Evolutionary conservation across 2,888 invertebrate genomes (phyloP).

Genomic region (Spodoptera picta): DNA sequence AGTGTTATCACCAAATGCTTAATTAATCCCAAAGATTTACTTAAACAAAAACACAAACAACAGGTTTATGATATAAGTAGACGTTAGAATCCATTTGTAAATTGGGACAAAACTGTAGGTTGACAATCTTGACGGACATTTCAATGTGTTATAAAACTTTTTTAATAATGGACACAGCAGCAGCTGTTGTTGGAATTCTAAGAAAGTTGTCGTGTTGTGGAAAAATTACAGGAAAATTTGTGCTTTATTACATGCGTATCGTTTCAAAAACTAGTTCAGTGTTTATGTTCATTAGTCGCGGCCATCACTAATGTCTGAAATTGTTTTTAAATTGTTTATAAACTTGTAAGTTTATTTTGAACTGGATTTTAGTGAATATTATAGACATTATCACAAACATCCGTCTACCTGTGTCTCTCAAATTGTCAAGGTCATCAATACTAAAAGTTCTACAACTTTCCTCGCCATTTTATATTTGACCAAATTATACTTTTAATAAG

Average conservation of each 20-base stretch:
- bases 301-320: background rate
- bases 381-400: background rate
- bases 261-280: slow-evolving; percentile 11
- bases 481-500: background rate
- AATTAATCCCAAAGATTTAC: too few relatives aligned
- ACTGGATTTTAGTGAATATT: too few relatives aligned
- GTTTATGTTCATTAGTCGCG: slow-evolving; percentile 1
- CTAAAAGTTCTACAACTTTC: background rate
- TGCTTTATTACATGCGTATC: slow-evolving; percentile 4
- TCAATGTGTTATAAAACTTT: slow-evolving; percentile 53
- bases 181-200: slow-evolving; percentile 52
- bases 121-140: slow-evolving; percentile 56
- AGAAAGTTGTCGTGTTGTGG: slow-evolving; percentile 33
- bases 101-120: slow-evolving; percentile 53
- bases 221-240: slow-evolving; percentile 27
- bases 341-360: too few relatives aligned
- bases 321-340: too few relatives aligned
- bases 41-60: too few relatives aligned
- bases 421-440: background rate
- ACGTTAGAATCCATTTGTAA: slow-evolving; percentile 53
- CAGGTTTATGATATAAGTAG: background rate
- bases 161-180: slow-evolving; percentile 51
- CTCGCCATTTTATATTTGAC: background rate
- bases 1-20: too few relatives aligned
- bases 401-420: background rate